Conservation (phyloP, 2,888 invertebrate species). For the Rotaria macrura region DNA sequence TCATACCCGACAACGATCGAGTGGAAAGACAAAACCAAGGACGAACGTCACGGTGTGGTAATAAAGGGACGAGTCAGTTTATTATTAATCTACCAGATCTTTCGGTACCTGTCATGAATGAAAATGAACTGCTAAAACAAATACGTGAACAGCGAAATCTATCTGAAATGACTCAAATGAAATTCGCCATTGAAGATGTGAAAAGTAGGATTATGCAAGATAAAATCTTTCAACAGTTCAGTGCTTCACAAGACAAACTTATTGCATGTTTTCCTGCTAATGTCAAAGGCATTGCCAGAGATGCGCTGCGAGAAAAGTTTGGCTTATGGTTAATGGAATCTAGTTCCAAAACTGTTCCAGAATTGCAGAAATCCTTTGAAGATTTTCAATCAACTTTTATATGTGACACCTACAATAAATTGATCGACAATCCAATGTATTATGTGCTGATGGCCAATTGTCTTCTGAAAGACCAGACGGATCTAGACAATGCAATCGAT, state of each 20-base stretch:
- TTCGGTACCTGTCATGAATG: too few species aligned
- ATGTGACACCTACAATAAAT: too few species aligned
- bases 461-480: neutral
- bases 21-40: constrained; percentile 36
- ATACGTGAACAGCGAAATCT: neutral
- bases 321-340: too few species aligned
- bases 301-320: too few species aligned
- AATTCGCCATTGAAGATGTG: neutral
- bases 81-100: neutral
- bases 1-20: constrained; percentile 35
- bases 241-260: neutral
- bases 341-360: too few species aligned
- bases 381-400: too few species aligned
- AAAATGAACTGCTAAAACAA: neutral
- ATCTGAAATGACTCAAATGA: neutral
- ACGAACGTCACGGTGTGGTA: constrained; percentile 35
- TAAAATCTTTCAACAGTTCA: neutral
- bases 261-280: too few species aligned
- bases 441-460: neutral
- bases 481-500: neutral
- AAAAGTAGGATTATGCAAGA: neutral
- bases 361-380: too few species aligned
- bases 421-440: neutral
- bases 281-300: too few species aligned
- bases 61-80: constrained; percentile 33